Evolutionary conservation across 2,113 vertebrate genomes (phyloP), one percentile per base, ranked within the genome.

Genomic region (Neofelis nebulosa): DNA sequence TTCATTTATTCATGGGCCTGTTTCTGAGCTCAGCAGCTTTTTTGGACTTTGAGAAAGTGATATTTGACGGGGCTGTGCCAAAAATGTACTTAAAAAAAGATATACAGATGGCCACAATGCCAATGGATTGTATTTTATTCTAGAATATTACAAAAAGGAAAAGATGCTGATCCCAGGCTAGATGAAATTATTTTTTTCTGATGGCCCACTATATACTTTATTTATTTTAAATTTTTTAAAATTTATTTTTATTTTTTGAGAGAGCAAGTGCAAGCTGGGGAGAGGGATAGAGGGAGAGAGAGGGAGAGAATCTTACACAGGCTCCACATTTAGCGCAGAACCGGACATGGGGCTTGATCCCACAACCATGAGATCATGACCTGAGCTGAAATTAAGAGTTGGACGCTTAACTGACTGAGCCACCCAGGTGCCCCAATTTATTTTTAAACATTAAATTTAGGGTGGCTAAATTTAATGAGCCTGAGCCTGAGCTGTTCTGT

Each of bases 1-100:
- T 95, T 87, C n/a, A 89, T 90, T 90, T 95, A 94, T 84, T 92
- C 36, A 65, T 96, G 21, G n/a, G 29, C 55, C 15, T 88, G 48
- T 94, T 57, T 93, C 90, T 93, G 48, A 31, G 63, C 68, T n/a
- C 29, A 81, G 25, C 25, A 93, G 91, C 27, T 80, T 90, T 80
- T 96, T 86, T 96, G 82, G 45, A 83, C 45, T 92, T 92, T 79
- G 80, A 94, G 84, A 92, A 95, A 95, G 89, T 94, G 84, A 95
- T 55, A 73, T 66, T 87, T 94, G 61, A 92, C 41, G 36, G 45
- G 61, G 21, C 55, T 94, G 23, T 90, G 82, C 50, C 83, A 96
- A 94, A 96, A 94, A 63, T 74, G 16, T 86, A 33, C 74, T 96
- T 91, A 92, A 55, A 82, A 92, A 92, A 66, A 95, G 81, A 93